Conservation (phyloP, 2,797 vertebrate genomes). For the Falco naumanni region DNA sequence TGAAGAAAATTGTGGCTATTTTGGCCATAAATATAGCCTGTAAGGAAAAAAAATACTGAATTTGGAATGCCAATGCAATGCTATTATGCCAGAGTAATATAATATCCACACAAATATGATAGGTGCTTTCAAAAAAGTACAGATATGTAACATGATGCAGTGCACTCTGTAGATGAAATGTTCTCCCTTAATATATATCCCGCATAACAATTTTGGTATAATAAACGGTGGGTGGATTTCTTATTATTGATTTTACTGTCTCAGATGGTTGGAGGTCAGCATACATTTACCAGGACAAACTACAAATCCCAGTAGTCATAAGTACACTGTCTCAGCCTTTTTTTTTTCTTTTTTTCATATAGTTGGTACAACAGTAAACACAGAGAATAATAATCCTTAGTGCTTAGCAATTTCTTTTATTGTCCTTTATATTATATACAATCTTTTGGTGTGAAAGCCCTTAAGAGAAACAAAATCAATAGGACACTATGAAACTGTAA, state of each 20-base stretch:
- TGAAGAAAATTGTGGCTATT: constrained; percentile 51
- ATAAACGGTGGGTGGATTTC: constrained; percentile 24
- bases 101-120: not conserved
- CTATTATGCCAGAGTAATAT: constrained; percentile 30
- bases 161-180: not conserved
- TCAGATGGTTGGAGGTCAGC: constrained; percentile 19
- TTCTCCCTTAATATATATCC: constrained; percentile 25
- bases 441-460: constrained; percentile 5
- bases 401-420: constrained; percentile 50
- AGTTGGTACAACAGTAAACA: constrained; percentile 39
- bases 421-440: not conserved
- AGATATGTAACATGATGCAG: not conserved
- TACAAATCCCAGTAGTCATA: constrained; percentile 36
- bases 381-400: constrained; percentile 9
- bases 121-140: constrained; percentile 10
- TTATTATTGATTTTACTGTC: constrained; percentile 20
- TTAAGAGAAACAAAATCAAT: constrained; percentile 58
- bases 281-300: constrained; percentile 3
- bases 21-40: constrained; percentile 48
- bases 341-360: not conserved
- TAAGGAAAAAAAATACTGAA: constrained; percentile 24
- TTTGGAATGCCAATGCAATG: constrained; percentile 1
- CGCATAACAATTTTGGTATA: constrained; percentile 12
- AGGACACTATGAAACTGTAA: constrained; percentile 34
- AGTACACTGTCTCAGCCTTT: not conserved